phyloP scores from a whole-genome alignment of 2,888 invertebrate species.

The Drosophila monieri region DNA sequence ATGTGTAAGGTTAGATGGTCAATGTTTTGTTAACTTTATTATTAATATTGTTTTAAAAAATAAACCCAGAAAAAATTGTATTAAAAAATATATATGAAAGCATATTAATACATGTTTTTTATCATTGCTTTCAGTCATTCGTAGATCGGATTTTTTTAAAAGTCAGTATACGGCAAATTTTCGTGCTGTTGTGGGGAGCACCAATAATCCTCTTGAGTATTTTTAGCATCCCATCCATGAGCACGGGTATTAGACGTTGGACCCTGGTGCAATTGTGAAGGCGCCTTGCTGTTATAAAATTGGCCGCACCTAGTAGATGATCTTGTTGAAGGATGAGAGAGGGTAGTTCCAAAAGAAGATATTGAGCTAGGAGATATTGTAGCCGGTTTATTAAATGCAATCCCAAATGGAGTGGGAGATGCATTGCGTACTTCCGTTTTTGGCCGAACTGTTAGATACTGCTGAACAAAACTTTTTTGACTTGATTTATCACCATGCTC shows the following conservation, averaged over 20 bases:
- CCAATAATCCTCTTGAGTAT: conserved; percentile 8
- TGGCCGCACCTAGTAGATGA: conserved; percentile 8
- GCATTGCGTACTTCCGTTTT: conserved; percentile 66
- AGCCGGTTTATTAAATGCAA: conserved; percentile 8
- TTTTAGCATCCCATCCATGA: conserved; percentile 88
- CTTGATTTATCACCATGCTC: conserved; percentile 51
- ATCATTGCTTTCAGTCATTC: conserved; percentile 7
- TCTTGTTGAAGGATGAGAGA: conserved; percentile 19
- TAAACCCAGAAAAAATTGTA: background rate
- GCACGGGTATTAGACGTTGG: conserved; percentile 92
- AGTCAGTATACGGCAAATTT: conserved; percentile 74
- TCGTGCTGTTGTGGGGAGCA: conserved; percentile 24
- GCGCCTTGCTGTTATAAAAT: conserved; percentile 25
- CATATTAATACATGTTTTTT: background rate
- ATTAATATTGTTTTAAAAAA: background rate
- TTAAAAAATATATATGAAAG: background rate
- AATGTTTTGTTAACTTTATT: no score
- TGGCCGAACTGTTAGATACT: conserved; percentile 29
- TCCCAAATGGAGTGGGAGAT: conserved; percentile 73
- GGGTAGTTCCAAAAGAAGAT: conserved; percentile 13
- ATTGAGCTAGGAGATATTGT: conserved; percentile 22
- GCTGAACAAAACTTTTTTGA: conserved; percentile 5
- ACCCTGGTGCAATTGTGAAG: conserved; percentile 33
- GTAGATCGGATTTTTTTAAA: conserved; percentile 58
- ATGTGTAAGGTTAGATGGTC: no score